phyloP scores from a whole-genome alignment of 2,888 invertebrate genomes.

The Lochmaea capreae region DNA sequence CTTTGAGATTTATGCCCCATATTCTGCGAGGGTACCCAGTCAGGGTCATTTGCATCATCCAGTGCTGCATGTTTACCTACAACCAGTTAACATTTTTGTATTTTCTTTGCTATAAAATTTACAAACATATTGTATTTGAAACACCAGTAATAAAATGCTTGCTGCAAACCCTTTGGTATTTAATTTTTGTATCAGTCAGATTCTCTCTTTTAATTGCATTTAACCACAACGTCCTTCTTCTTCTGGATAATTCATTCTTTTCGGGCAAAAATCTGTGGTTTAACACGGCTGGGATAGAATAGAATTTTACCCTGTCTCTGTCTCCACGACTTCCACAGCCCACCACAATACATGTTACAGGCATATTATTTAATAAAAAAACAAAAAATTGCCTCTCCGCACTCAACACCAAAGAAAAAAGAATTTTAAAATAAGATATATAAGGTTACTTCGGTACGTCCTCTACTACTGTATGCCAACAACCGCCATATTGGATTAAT shows the following conservation, averaged over 20 bases:
- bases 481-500: too few species aligned
- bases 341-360: constrained; percentile 25
- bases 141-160: constrained; percentile 35
- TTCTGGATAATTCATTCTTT: constrained; percentile 25
- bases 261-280: constrained; percentile 15
- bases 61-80: constrained; percentile 26
- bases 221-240: constrained; percentile 28
- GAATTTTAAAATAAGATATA: too few species aligned
- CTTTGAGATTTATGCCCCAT: too few species aligned
- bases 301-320: constrained; percentile 23
- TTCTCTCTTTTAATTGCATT: constrained; percentile 32
- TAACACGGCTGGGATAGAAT: constrained; percentile 21
- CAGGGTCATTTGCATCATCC: constrained; percentile 13
- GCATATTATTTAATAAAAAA: constrained; percentile 21
- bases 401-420: too few species aligned
- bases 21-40: too few species aligned
- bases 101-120: neutral
- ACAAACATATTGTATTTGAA: too few species aligned
- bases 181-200: constrained; percentile 27
- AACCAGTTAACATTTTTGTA: constrained; percentile 13
- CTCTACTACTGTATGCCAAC: too few species aligned
- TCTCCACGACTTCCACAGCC: constrained; percentile 27
- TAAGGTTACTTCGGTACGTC: too few species aligned
- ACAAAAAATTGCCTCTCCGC: too few species aligned
- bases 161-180: constrained; percentile 33